Evolutionary conservation across 2,888 invertebrate genomes (phyloP), one percentile per base, ranked within the genome.

Genomic region (Caradrina kadenii): DNA sequence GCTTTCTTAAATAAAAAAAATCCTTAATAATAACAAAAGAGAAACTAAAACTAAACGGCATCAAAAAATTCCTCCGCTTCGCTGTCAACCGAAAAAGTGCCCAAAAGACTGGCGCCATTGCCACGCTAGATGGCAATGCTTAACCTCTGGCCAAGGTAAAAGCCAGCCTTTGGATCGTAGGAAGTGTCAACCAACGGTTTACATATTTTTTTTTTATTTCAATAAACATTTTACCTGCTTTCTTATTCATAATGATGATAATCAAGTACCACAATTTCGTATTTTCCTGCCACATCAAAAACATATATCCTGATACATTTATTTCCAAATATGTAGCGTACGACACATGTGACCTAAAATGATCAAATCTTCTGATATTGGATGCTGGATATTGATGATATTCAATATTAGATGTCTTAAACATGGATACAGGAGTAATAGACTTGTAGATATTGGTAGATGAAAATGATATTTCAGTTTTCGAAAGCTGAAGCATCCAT

Each of bases 301-400:
- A 5, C 22, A 42, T 53, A 22, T 17, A n/a, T 50, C 26, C 42
- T 15, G 19, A 52, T 58, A 58, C 17, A 69, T 63, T 53, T 79
- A 48, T 54, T 59, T 26, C 48, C n/a, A 42, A 63, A 73, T 66
- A 54, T n/a, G 6, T 15, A 39, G 5, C 35, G 8, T 15, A 72
- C 59, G 62, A 62, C 68, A 81, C 52, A 76, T 80, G 77, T 50
- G 56, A 54, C 62, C n/a, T 58, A 1, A 50, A 65, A 73, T 62
- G 66, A 68, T 63, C 50, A 53, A 62, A 69, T 70, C 31, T 52
- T 67, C 54, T 48, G 19, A 35, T 72, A 80, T 80, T 56, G 72
- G 52, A 67, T 13, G 45, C 53, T 56, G 21, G 45, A 61, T 82
- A 70, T 62, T 65, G 61, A 66, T 61, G 63, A 21, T 65, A 76